Percentiles rank a stretch among this genome's conserved stretches.
These are phyloP conservation scores for Eretmochelys imbricata DNA, from an alignment of 2,113 vertebrate genomes.

Conservation along the genomic window DNA sequence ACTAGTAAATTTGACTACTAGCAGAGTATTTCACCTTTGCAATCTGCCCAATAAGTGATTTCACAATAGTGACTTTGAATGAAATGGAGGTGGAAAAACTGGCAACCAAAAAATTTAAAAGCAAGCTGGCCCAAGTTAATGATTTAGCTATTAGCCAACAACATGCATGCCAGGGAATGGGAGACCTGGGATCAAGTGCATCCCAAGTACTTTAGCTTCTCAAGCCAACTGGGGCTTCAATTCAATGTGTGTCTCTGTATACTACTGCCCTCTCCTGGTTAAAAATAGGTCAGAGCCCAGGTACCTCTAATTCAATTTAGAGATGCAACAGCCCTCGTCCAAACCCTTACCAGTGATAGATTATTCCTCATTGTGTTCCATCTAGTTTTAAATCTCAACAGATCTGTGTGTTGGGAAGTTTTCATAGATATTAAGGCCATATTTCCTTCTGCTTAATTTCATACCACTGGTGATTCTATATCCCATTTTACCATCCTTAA, in stretches of 20 bases:
- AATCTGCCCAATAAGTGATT: not conserved
- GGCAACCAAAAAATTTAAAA: not conserved
- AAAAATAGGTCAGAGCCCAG: not conserved
- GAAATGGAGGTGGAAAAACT: not conserved
- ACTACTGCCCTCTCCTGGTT: not conserved
- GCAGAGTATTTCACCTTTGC: not conserved
- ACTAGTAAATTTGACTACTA: not conserved
- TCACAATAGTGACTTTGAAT: not conserved
- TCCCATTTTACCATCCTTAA: not conserved
- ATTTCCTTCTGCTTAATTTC: not conserved
- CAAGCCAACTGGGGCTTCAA: not conserved
- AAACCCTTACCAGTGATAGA: not conserved
- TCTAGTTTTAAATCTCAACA: not conserved
- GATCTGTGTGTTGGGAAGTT: not conserved
- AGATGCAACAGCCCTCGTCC: not conserved
- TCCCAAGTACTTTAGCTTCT: not conserved
- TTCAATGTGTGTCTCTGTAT: rapidly evolving
- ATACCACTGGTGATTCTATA: not conserved
- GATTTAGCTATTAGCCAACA: not conserved
- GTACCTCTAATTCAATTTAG: not conserved
- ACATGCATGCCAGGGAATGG: not conserved
- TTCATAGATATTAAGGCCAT: not conserved
- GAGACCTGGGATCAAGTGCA: not conserved
- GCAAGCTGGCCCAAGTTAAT: not conserved
- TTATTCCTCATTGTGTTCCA: not conserved